Evolutionary conservation across 1,140 invertebrate species (phyloP), one percentile per base, ranked within the genome.

Genomic region (Meloidogyne chitwoodi): DNA sequence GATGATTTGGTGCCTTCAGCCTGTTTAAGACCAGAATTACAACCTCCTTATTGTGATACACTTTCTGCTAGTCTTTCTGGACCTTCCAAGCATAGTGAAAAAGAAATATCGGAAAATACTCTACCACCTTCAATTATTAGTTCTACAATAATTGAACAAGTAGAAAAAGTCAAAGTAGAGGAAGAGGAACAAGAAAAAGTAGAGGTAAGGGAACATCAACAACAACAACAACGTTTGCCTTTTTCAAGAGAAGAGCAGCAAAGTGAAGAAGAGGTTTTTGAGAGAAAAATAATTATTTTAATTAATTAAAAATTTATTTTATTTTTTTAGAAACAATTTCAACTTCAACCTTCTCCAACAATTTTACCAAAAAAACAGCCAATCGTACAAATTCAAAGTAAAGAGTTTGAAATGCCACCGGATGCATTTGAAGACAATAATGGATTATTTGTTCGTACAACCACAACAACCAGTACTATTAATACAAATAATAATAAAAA

Each of bases 11-110:
- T 65, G 1, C 75, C 86, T 19, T 68, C 56, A 26, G 79, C 83
- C 6, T 84, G 83, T 68, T 66, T 85, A 65, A 67, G 80, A 22
- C 38, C 68, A 61, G 79, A 83, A 24, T 80, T 84, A 16, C 83
- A 84, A 66, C 83, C 83, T 8, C 83, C 83, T n/a, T 84, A 84
- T 71, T 84, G 83, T 67, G 83, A 83, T 34, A 84, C 83, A 3
- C 80, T 83, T 22, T 83, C 82, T 29, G 78, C 82, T 31, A 82
- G 84, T 4, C 76, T 83, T 11, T 77, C 48, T n/a, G 19, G 16
- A n/a, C 48, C 48, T n/a, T 56, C 48, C 8, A 56, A 56, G 6
- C 70, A 24, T 79, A 74, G 31, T 29, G 67, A 66, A 19, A 73
- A 22, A 62, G 41, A 29, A 24, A 27, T 19, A n/a, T 14, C 3